These are phyloP conservation scores for Etheostoma nigrum DNA, from an alignment of 2,797 vertebrate genomes.

Conservation along the genomic window DNA sequence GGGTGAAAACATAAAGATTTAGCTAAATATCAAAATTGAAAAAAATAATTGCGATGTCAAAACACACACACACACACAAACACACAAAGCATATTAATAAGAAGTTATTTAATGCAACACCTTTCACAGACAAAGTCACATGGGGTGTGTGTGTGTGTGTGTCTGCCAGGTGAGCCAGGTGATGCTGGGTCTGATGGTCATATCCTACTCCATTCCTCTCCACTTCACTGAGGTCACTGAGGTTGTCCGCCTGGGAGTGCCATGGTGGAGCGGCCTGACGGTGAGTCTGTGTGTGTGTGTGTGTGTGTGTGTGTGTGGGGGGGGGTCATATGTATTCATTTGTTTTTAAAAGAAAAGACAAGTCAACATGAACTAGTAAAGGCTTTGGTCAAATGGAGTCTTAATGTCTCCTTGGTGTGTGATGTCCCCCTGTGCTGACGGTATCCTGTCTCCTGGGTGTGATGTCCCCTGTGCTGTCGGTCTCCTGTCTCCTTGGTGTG, in stretches of 20 bases:
- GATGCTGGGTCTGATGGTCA: slow-evolving; percentile 82
- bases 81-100: too few relatives aligned
- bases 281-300: slow-evolving; percentile 60
- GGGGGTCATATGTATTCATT: too few relatives aligned
- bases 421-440: neutral
- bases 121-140: too few relatives aligned
- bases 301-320: neutral
- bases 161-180: slow-evolving; percentile 80
- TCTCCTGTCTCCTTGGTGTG: too few relatives aligned
- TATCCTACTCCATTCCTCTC: slow-evolving; percentile 82
- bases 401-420: neutral
- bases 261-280: slow-evolving; percentile 82
- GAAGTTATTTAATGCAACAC: too few relatives aligned
- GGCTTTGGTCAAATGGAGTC: neutral
- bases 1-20: neutral
- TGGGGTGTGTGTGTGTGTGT: slow-evolving; percentile 15
- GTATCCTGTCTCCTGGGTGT: neutral
- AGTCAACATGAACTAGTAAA: neutral
- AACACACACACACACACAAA: too few relatives aligned
- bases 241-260: slow-evolving; percentile 75
- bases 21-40: neutral
- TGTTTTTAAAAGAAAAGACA: neutral
- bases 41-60: neutral
- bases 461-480: neutral
- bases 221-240: slow-evolving; percentile 67